Base-by-base conservation (phyloP, 2,797 vertebrate genomes). In the Syngnathus acus region DNA sequence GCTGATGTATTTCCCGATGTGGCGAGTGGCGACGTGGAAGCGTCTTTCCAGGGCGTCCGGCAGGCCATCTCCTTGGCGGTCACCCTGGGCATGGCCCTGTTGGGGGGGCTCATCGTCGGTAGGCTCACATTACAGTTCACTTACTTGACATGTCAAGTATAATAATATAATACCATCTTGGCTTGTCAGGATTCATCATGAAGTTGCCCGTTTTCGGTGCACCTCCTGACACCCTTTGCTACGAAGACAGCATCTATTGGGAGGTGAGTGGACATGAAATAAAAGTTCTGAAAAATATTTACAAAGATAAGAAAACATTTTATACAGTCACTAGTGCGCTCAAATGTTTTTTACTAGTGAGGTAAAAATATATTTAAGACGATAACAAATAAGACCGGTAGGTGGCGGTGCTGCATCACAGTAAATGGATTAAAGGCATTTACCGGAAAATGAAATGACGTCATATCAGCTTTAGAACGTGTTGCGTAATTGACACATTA, bases 91-190 rank as follows among this genome's bases (percentile, higher is more conserved):
- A 71, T 95, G 0, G 93, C 95, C 6, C 14, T 82, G 0, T 2
- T 93, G 0, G 95, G 96, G 0, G 95, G 95, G 0, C 67, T 82
- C 8, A 0, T 97, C 66, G 92, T 90, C 9, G 96, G 95, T 95
- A 78, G 72, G 94, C 50, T 21, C 1, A 19, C 21, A 8, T 62
- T 13, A 14, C 59, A 2, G 9, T 13, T 9, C 21, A 4, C n/a
- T 21, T 0, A 4, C 26, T 32, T 32, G 2, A 32, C 2, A 32
- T 3, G 26, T 32, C 26, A 32, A 0, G 26, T 32, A 32, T 32
- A 58, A 38, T 9, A 58, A n/a, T 58, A 50, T 38, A 39, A 11
- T 9, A 39, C 9, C 17, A 19, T 9, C 16, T 59, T 59, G 9
- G 9, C 17, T 1, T 19, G 59, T 16, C 23, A 98, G 96, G 96